Evolutionary conservation across 2,888 invertebrate species (phyloP), one percentile per base, ranked within the genome.

Genomic region (Entomobrya multifasciata): DNA sequence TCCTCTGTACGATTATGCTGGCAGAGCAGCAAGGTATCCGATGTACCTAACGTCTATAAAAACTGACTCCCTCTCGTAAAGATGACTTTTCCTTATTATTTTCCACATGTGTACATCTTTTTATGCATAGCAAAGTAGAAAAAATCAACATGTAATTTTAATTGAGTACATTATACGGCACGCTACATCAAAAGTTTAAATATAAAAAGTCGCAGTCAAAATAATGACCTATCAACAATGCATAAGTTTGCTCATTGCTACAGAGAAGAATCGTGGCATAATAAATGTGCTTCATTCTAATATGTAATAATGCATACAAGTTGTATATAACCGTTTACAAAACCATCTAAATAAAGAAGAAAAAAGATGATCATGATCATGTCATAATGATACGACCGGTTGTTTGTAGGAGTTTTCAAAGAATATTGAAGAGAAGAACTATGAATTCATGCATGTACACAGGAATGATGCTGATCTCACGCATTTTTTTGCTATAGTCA

Each of bases 401-500:
- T 67, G 41, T 67, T 67, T 36, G 17, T 41, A 36, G 55, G 30
- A 76, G 49, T 55, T 55, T 15, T 27, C 30, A 3, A 55, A 76
- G 60, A 60, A 60, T 60, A 27, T n/a, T n/a, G 27, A 25, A 25
- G 5, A 5, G 27, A 60, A 11, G 60, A 60, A 15, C 20, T 60
- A 27, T n/a, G 3, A 1, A 8, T 27, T 27, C 25, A 22, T 60
- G 1, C 15, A 2, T 27, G 27, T 13, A 27, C 60, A 27, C 1
- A 13, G 27, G 30, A 76, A 55, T 55, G 52, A 76, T 76, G 76
- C 76, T 76, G 76, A 76, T 76, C 76, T 55, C 25, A 76, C 76
- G 30, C 72, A 72, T 49, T 55, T 76, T n/a, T 55, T 76, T 15
- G 5, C n/a, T 30, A 67, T 41, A 52, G 52, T 55, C 55, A 55